phyloP scores from a whole-genome alignment of 2,113 vertebrate genomes.

The Cariama cristata region DNA sequence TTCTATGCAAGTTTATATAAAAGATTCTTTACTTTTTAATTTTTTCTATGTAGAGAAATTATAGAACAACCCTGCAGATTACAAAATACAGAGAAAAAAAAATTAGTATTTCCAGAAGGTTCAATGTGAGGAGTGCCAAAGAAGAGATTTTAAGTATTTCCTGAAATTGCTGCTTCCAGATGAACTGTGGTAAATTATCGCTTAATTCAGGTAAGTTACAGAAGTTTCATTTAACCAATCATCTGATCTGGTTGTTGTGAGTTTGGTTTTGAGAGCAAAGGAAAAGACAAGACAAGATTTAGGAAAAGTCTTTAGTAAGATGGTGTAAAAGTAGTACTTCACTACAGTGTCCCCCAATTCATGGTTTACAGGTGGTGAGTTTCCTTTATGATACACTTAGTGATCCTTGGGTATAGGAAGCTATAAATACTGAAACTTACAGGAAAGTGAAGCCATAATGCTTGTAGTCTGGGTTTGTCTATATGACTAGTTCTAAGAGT shows the following conservation, averaged over 20 bases:
- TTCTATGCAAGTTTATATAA: not conserved
- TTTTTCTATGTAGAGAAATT: not conserved
- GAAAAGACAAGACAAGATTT: not conserved
- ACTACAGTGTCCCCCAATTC: not conserved
- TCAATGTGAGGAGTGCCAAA: not conserved
- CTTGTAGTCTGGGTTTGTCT: not conserved
- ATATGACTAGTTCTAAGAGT: rapidly evolving
- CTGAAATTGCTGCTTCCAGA: not conserved
- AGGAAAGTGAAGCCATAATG: not conserved
- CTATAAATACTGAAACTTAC: not conserved
- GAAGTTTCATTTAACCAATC: not conserved
- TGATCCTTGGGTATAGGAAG: not conserved
- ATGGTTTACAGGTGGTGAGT: not conserved
- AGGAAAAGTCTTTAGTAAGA: not conserved
- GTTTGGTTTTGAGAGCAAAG: not conserved
- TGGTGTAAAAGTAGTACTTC: not conserved
- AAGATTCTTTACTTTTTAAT: not conserved
- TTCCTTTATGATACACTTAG: not conserved
- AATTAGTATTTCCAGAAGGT: not conserved
- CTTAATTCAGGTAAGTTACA: not conserved
- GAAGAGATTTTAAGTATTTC: not conserved
- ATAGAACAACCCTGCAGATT: not conserved
- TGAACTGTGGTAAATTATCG: not conserved
- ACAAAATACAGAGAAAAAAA: not conserved
- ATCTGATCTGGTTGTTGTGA: not conserved